A percentile compares a stretch with the other conserved stretches of the same genome.
These are phyloP conservation scores for Macaca mulatta DNA, from an alignment of 2,113 vertebrate genomes.

Conservation along the genomic window DNA sequence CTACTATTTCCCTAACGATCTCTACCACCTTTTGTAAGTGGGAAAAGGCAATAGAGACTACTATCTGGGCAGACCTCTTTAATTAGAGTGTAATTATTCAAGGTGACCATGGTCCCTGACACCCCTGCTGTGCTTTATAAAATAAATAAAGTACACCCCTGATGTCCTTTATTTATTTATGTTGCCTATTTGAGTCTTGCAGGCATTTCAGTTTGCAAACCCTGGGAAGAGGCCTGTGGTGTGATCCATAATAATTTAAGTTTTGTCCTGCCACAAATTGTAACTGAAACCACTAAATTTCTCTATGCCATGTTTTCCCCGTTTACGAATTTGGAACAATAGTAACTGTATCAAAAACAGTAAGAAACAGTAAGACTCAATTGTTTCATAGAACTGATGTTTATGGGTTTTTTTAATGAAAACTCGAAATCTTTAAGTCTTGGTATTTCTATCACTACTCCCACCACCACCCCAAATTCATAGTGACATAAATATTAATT, in stretches of 20 bases:
- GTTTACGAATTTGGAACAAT: neutral
- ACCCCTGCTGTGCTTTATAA: neutral
- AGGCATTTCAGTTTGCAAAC: neutral
- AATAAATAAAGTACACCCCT: no score
- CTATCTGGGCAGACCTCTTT: neutral
- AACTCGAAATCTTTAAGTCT: neutral
- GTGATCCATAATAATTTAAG: neutral
- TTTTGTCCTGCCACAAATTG: neutral
- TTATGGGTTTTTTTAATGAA: no score
- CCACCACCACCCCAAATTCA: neutral
- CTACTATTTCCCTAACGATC: neutral
- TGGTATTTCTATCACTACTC: neutral
- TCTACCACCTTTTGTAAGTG: neutral
- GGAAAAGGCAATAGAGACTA: neutral
- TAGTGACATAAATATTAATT: neutral
- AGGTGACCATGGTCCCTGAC: neutral
- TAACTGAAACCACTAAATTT: neutral
- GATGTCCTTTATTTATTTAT: neutral
- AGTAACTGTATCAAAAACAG: neutral
- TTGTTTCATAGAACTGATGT: no score
- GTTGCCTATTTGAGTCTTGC: neutral
- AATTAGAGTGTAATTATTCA: neutral
- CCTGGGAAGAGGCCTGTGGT: neutral
- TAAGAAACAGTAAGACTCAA: neutral
- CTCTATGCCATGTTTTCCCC: neutral